Conservation (phyloP, 1,140 invertebrate species). For the Nomia melanderi region DNA sequence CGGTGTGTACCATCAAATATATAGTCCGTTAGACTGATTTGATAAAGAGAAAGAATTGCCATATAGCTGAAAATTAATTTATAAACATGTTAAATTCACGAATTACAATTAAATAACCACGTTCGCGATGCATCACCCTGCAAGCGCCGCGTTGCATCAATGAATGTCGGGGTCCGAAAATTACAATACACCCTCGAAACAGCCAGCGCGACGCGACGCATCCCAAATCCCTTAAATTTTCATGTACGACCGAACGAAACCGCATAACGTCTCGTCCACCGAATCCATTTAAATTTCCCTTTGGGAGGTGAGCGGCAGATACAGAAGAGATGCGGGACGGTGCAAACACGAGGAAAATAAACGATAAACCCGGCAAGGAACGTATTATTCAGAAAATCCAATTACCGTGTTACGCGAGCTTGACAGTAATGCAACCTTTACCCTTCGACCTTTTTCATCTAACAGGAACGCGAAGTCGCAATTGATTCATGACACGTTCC, state of each 20-base stretch:
- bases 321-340: neutral
- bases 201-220: neutral
- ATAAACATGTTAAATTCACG: too few species aligned
- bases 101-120: too few species aligned
- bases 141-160: too few species aligned
- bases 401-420: conserved; percentile 30
- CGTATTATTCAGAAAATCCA: conserved; percentile 34
- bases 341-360: conserved; percentile 2
- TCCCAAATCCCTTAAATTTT: neutral
- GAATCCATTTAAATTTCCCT: neutral
- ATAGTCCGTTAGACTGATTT: too few species aligned
- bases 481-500: conserved; percentile 39
- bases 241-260: neutral
- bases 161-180: neutral
- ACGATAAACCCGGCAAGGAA: neutral
- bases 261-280: too few species aligned
- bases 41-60: too few species aligned
- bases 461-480: neutral
- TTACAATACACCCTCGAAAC: neutral
- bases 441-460: conserved; percentile 16
- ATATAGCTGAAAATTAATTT: too few species aligned
- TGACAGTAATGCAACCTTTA: conserved; percentile 27
- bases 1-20: too few species aligned
- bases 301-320: neutral
- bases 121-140: too few species aligned